A percentile compares a stretch with the other conserved stretches of the same genome.
These are phyloP conservation scores for Solenodon paradoxus DNA, from an alignment of 2,113 vertebrate species.

Conservation along the genomic window DNA sequence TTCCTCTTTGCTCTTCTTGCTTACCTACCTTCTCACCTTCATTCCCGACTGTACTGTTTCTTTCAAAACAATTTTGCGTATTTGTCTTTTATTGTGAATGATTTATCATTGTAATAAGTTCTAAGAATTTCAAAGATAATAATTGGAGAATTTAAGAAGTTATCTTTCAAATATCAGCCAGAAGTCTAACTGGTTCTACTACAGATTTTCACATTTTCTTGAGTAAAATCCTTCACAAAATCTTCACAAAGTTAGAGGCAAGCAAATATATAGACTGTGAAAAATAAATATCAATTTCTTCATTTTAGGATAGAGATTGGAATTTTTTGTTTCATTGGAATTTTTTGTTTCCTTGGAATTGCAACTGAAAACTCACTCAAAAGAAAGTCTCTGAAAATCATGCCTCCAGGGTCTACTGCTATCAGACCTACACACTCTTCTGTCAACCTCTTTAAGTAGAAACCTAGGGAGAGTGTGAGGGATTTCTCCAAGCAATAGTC, in stretches of 20 bases:
- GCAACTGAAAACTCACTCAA: not conserved
- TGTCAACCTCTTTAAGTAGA: not conserved
- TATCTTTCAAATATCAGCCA: not conserved
- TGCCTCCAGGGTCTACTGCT: not conserved
- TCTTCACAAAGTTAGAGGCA: not conserved
- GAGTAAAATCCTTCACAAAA: not conserved
- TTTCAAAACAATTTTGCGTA: no score
- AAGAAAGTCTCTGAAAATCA: not conserved
- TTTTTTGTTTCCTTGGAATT: slow-evolving; percentile 11
- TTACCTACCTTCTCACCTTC: no score
- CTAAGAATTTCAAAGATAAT: not conserved
- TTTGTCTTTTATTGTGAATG: not conserved
- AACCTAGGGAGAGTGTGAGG: not conserved
- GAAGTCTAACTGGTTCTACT: not conserved
- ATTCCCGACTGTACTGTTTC: no score
- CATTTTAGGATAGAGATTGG: not conserved
- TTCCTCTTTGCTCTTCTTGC: no score
- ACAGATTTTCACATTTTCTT: not conserved
- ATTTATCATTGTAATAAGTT: not conserved
- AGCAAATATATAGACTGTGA: not conserved
- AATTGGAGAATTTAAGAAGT: not conserved
- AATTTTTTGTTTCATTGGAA: no score
- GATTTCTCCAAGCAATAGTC: not conserved
- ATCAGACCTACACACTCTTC: rapidly evolving
- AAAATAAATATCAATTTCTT: not conserved